Conservation (phyloP, 2,888 invertebrate genomes). For the Drosophila mulleri region DNA sequence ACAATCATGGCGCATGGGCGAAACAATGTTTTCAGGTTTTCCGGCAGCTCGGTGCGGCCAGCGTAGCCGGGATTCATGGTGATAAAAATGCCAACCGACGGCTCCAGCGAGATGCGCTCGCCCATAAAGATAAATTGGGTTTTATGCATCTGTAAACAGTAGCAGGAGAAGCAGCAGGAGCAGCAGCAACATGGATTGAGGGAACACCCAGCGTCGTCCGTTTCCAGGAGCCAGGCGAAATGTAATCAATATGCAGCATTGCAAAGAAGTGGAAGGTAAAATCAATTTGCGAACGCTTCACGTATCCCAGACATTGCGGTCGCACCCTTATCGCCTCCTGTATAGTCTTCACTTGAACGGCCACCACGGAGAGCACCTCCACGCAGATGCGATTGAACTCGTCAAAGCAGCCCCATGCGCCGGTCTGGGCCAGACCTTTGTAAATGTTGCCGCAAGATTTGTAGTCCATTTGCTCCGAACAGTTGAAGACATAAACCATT, state of each 20-base stretch:
- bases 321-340: conserved; percentile 93
- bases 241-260: conserved; percentile 77
- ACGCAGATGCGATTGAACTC: conserved; percentile 98
- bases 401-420: conserved; percentile 99
- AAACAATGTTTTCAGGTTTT: conserved; percentile 88
- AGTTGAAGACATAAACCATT: conserved; percentile 99
- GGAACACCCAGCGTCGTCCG: conserved; percentile 28
- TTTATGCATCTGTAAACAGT: conserved; percentile 87
- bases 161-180: conserved; percentile 21
- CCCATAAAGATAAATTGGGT: conserved; percentile 94
- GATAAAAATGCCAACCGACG: conserved; percentile 96
- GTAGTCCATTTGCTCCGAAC: conserved; percentile 99
- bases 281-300: conserved; percentile 73
- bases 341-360: conserved; percentile 95
- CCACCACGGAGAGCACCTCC: conserved; percentile 98
- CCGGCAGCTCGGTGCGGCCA: conserved; percentile 94
- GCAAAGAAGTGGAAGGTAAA: conserved; percentile 57
- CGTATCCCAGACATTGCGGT: conserved; percentile 41
- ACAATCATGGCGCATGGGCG: conserved; percentile 99
- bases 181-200: conserved; percentile 25
- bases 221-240: conserved; percentile 43
- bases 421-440: conserved; percentile 96
- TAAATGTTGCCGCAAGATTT: conserved; percentile 98
- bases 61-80: conserved; percentile 99
- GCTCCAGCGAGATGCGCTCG: conserved; percentile 90